Percentiles rank a stretch among this genome's conserved stretches.
Conservation (phyloP, 1,140 invertebrate species). For the Apolygus lucorum region DNA sequence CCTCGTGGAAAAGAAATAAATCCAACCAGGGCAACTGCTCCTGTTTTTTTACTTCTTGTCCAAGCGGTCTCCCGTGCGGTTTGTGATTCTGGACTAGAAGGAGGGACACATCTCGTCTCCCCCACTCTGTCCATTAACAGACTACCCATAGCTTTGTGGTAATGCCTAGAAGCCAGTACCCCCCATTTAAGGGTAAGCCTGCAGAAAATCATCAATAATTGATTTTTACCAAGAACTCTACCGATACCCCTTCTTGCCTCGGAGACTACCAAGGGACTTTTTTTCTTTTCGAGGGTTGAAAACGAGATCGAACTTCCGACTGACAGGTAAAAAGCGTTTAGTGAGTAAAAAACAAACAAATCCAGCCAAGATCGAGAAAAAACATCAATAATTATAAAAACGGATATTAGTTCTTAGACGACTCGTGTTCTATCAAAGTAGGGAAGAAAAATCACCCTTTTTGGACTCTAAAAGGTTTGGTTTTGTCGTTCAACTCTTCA, state of each 20-base stretch:
- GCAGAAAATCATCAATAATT: conserved; percentile 16
- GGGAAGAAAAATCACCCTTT: too few species aligned
- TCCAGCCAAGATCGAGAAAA: too few species aligned
- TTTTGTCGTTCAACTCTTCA: too few species aligned
- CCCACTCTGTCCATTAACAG: not conserved
- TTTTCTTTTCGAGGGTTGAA: not conserved
- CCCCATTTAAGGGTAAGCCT: conserved; percentile 1
- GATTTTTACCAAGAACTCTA: conserved; percentile 19
- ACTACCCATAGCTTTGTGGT: conserved; percentile 9
- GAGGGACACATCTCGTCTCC: not conserved
- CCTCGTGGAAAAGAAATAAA: not conserved
- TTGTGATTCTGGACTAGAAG: not conserved
- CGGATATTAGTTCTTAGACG: too few species aligned
- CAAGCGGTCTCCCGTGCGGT: not conserved
- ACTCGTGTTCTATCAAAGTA: too few species aligned
- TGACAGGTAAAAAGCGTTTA: too few species aligned
- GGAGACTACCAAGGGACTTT: not conserved
- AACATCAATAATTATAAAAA: too few species aligned
- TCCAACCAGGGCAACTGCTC: not conserved
- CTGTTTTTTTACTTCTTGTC: not conserved
- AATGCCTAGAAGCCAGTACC: not conserved
- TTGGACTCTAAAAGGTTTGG: too few species aligned
- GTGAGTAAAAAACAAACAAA: too few species aligned
- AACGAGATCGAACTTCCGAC: not conserved
- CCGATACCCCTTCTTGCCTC: conserved; percentile 9